Percentiles rank a stretch among this genome's conserved stretches.
Evolutionary conservation across 2,888 invertebrate genomes (phyloP).

Genomic region (Lithophane ornitopus): DNA sequence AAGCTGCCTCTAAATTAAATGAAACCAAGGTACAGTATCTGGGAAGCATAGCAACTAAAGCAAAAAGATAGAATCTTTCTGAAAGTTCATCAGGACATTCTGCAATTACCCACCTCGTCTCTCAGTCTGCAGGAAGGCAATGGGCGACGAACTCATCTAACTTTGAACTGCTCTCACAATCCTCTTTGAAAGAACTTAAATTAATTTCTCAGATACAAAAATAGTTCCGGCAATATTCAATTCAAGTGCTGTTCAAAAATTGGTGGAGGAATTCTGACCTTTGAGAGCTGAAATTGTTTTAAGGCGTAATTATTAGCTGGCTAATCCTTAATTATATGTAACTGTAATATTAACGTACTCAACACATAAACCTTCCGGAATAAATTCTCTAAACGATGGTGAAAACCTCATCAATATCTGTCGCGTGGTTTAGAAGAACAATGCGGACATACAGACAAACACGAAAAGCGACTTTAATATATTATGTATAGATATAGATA

Average conservation of each 20-base stretch:
- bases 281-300: not conserved
- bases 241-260: slow-evolving; percentile 25
- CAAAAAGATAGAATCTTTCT: slow-evolving; percentile 55
- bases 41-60: slow-evolving; percentile 25
- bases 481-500: too few species aligned
- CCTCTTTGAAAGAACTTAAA: slow-evolving; percentile 64
- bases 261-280: slow-evolving; percentile 1
- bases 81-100: slow-evolving; percentile 63
- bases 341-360: too few species aligned
- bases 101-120: slow-evolving; percentile 59
- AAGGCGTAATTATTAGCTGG: too few species aligned
- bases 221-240: slow-evolving; percentile 33
- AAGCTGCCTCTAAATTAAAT: slow-evolving; percentile 47
- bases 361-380: too few species aligned
- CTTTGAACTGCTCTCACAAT: slow-evolving; percentile 61
- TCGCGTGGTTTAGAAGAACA: too few species aligned
- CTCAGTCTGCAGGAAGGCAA: slow-evolving; percentile 51
- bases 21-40: slow-evolving; percentile 22
- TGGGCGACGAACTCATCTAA: slow-evolving; percentile 62
- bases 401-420: too few species aligned
- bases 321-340: too few species aligned
- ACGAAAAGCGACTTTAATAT: too few species aligned
- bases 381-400: too few species aligned
- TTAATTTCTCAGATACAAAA: slow-evolving; percentile 63
- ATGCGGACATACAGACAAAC: too few species aligned